Evolutionary conservation across 2,797 vertebrate genomes (phyloP), one percentile per base, ranked within the genome.

Genomic region (Heteromormyrus szaboi): DNA sequence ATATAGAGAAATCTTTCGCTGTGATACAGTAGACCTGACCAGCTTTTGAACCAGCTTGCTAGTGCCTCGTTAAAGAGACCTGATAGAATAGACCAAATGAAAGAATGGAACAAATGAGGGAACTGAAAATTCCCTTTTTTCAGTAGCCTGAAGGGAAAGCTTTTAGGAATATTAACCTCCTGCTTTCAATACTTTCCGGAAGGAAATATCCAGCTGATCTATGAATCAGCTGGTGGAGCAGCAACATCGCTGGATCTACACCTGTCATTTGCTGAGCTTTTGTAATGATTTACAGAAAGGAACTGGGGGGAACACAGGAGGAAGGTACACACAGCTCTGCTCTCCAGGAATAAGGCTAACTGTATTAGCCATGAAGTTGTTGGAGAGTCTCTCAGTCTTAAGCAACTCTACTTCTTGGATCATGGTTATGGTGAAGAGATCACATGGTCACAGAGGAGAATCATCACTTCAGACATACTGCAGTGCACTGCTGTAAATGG

Each of bases 11-110:
- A 19, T 22, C 44, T 86, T 81, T 90, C 90, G 56, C 86, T 8
- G 19, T 88, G 48, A 90, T 91, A 87, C 87, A 87, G 37, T 89
- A 90, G 92, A 91, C 59, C 85, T 90, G 89, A 90, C 86, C 89
- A 88, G 68, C 50, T 25, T 46, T 29, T 46, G 29, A 3, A 8
- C 11, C 53, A 54, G 12, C 14, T 19, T 37, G 29, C 79, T 83
- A 72, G 65, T 17, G 22, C 50, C 84, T 50, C 25, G 0, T 29
- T 51, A 25, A 53, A 1, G 22, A 29, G 1, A 14, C 37, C 6
- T 85, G 46, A 14, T 25, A 8, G 7, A 51, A 86, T 8, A 25
- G 9, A 8, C 50, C 68, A 44, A 25, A 17, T 14, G 9, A 83
- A 41, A 17, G 68, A 59, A 54, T 33, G n/a, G 44, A 37, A 76